Conservation (phyloP, 2,113 vertebrate genomes). For the Daboia siamensis region DNA sequence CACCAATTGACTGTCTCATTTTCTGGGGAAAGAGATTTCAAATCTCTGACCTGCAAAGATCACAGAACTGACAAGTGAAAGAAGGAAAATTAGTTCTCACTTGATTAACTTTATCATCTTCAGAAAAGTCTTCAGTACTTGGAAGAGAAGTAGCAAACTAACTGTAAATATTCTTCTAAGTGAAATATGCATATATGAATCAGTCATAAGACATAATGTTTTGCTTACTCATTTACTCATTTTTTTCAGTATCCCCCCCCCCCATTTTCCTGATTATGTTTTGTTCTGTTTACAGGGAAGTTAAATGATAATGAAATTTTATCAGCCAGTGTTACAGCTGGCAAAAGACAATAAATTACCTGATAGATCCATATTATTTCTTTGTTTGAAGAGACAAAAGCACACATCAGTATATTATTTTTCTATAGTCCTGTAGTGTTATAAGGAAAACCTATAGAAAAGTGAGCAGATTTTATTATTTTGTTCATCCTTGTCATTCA, state of each 20-base stretch:
- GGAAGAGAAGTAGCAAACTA: not conserved
- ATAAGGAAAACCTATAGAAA: not conserved
- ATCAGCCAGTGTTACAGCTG: slow-evolving; percentile 3
- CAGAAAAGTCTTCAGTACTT: not conserved
- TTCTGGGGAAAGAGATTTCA: not conserved
- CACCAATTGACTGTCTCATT: not conserved
- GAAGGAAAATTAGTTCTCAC: not conserved
- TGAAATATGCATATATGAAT: slow-evolving; percentile 11
- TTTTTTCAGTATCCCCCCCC: not conserved
- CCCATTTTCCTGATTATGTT: slow-evolving; percentile 26
- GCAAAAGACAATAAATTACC: slow-evolving; percentile 45
- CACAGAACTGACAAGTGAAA: not conserved
- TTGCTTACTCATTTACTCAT: not conserved
- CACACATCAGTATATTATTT: slow-evolving; percentile 36
- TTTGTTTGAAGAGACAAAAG: slow-evolving; percentile 33
- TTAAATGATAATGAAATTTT: slow-evolving; percentile 26
- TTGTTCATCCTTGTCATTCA: not conserved
- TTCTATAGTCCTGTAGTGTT: slow-evolving; percentile 29
- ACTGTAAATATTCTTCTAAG: not conserved
- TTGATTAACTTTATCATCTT: not conserved
- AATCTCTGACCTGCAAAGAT: not conserved
- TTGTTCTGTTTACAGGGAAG: slow-evolving; percentile 21
- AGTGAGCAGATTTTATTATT: not conserved
- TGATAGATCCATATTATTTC: slow-evolving; percentile 43
- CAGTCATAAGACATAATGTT: not conserved